Conservation (phyloP, 2,888 invertebrate genomes). For the Lasioglossum marginatum region DNA sequence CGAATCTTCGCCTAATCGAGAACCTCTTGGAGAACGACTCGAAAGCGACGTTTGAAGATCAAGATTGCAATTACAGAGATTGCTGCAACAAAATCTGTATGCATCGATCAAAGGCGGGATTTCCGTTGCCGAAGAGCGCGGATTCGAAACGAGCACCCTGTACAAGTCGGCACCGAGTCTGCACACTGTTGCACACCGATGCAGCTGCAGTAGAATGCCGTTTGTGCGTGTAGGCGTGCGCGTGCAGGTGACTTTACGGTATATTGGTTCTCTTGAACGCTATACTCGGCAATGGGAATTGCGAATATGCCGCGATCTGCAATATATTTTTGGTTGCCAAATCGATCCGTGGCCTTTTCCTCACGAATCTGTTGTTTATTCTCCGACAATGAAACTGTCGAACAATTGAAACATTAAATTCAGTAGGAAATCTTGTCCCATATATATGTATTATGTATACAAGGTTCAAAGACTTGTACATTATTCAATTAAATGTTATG, state of each 20-base stretch:
- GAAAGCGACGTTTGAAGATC: not conserved
- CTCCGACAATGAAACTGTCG: not conserved
- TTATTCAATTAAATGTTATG: not conserved
- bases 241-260: slow-evolving; percentile 45
- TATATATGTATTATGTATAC: not conserved
- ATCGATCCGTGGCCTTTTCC: not conserved
- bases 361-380: not conserved
- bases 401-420: not conserved
- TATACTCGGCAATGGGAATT: slow-evolving; percentile 16
- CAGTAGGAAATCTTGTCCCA: not conserved
- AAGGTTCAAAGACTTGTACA: too few species aligned
- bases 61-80: not conserved
- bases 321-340: slow-evolving; percentile 11
- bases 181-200: not conserved
- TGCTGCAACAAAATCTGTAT: not conserved
- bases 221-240: not conserved
- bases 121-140: not conserved
- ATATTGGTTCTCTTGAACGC: slow-evolving; percentile 22
- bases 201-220: not conserved
- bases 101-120: not conserved
- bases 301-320: slow-evolving; percentile 16
- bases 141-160: slow-evolving; percentile 35
- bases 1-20: not conserved
- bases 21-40: not conserved
- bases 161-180: not conserved